Base-by-base conservation (phyloP, 2,797 vertebrate species). In the Danio kyathit region DNA sequence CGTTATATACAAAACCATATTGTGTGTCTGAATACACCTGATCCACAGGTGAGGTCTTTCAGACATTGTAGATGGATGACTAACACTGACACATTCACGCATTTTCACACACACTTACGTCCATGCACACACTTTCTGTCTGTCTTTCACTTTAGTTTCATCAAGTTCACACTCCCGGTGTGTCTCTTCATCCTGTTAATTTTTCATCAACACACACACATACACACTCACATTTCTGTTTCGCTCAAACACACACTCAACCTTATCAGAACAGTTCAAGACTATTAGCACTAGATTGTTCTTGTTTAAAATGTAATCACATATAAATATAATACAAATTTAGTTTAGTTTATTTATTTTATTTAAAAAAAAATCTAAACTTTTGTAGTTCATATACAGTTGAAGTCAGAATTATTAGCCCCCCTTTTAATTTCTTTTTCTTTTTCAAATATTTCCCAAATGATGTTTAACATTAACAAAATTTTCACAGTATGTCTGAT, bases 31-130 rank as follows among this genome's bases (percentile, higher is more conserved):
- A 77, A 77, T 29, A 61, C 77, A 70, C 76, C 56, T 70, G 76
- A 79, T 79, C 65, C 65, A 63, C 57, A 72, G 78, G 59, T 80
- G 59, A 80, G 67, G 56, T n/a, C 21, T 49, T 70, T 79, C 43
- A 19, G 64, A 78, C 16, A 78, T 19, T 9, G 29, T 41, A 79
- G 17, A 70, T 70, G 66, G 19, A 73, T 72, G 78, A 80, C 69
- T 80, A 80, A 80, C 75, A 46, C 19, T 9, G 63, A 56, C 17
- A 44, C 57, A 12, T 17, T 40, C 56, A 57, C 29, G 14, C 46
- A 17, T 59, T 60, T 59, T 69, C 54, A 60, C 29, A 41, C 13
- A 1, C 6, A 12, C 19, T 43, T 16, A 48, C 13, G 8, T 13
- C 54, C n/a, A 66, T 38, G 52, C 43, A 69, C 46, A 61, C 44